Evolutionary conservation across 2,113 vertebrate species (phyloP).

Genomic region (Vimba vimba): DNA sequence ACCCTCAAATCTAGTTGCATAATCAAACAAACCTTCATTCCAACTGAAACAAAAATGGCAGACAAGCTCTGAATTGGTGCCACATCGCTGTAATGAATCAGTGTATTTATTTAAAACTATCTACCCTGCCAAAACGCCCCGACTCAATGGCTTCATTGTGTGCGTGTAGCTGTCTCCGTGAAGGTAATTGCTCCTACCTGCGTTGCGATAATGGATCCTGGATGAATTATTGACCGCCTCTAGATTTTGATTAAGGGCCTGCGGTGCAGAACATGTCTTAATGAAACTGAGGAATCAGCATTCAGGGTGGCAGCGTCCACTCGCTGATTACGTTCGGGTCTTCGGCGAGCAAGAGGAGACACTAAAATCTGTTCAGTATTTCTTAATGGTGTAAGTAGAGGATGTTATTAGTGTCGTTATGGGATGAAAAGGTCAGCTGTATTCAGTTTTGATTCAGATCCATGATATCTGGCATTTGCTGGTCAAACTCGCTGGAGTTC

Average conservation of each 20-base stretch:
- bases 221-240: constrained; percentile 86
- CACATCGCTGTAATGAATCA: constrained; percentile 67
- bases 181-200: constrained; percentile 82
- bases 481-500: constrained; percentile 57
- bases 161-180: constrained; percentile 64
- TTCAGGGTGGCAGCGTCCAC: constrained; percentile 64
- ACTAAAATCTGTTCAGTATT: constrained; percentile 62
- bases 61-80: neutral
- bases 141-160: constrained; percentile 61
- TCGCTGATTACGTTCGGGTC: constrained; percentile 69
- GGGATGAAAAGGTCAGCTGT: constrained; percentile 61
- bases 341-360: constrained; percentile 52
- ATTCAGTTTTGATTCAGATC: constrained; percentile 64
- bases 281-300: constrained; percentile 79
- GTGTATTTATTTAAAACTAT: constrained; percentile 74
- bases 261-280: constrained; percentile 78
- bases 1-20: neutral
- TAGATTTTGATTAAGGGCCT: constrained; percentile 85
- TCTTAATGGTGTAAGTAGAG: constrained; percentile 57
- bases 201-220: constrained; percentile 79
- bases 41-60: neutral
- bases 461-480: constrained; percentile 53
- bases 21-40: neutral
- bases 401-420: constrained; percentile 54
- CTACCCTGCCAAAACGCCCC: constrained; percentile 61